Conservation (phyloP, 2,888 invertebrate genomes). For the Polyploca ridens region DNA sequence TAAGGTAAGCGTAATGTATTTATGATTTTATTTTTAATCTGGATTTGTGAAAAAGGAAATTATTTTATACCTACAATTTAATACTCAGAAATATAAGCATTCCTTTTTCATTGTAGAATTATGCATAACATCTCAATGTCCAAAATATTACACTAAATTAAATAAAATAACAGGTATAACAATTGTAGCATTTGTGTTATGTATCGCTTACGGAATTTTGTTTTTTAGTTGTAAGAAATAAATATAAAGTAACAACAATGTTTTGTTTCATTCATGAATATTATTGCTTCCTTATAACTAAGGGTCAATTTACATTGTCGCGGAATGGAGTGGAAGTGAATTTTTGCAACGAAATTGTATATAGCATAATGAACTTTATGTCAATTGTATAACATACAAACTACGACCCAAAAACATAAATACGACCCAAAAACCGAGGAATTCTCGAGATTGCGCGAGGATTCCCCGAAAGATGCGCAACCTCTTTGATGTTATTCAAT, state of each 20-base stretch:
- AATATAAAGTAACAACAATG: conserved; percentile 34
- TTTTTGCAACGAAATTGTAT: no score
- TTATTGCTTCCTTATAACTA: neutral
- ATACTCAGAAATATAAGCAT: conserved; percentile 18
- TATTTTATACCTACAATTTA: conserved; percentile 18
- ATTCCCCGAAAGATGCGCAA: no score
- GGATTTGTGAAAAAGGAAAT: conserved; percentile 37
- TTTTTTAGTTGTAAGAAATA: conserved; percentile 63
- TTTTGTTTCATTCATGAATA: conserved; percentile 17
- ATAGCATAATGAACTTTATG: no score
- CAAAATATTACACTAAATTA: neutral
- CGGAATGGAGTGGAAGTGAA: no score
- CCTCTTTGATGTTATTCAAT: no score
- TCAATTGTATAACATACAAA: no score
- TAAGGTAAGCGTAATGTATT: conserved; percentile 11
- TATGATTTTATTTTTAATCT: conserved; percentile 30
- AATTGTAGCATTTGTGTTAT: conserved; percentile 63
- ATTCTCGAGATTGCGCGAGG: no score
- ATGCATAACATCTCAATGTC: neutral
- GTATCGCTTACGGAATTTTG: conserved; percentile 54
- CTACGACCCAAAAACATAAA: no score
- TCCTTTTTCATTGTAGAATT: neutral
- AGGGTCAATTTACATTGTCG: no score
- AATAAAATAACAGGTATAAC: conserved; percentile 21
- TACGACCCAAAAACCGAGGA: no score